Evolutionary conservation across 2,888 invertebrate species (phyloP).

Genomic region (Ischnura elegans): DNA sequence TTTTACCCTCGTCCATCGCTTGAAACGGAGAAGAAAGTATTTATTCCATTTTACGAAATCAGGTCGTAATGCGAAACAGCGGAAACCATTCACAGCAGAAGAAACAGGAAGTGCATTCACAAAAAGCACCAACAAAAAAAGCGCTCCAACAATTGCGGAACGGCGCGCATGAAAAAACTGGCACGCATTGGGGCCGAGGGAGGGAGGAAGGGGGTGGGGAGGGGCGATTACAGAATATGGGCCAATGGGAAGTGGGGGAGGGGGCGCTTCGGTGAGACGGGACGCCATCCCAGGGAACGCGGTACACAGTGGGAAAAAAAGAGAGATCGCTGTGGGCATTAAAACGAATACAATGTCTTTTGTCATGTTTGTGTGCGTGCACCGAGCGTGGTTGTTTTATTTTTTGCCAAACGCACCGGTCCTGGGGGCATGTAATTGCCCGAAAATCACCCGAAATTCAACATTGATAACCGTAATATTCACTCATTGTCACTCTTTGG

Average conservation of each 20-base stretch:
- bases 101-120: slow-evolving; percentile 49
- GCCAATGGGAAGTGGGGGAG: neutral
- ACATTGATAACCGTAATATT: neutral
- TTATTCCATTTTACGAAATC: slow-evolving; percentile 41
- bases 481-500: neutral
- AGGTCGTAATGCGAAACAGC: slow-evolving; percentile 44
- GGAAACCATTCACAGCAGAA: slow-evolving; percentile 49
- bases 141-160: too few species aligned
- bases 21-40: slow-evolving; percentile 23
- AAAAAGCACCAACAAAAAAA: neutral
- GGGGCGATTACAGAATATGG: neutral
- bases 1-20: slow-evolving; percentile 24
- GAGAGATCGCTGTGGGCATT: slow-evolving; percentile 13
- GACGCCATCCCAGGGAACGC: slow-evolving; percentile 8
- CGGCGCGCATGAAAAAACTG: slow-evolving; percentile 41
- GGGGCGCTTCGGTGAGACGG: neutral
- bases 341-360: slow-evolving; percentile 23
- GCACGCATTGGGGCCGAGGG: slow-evolving; percentile 33
- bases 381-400: neutral
- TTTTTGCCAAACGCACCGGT: slow-evolving; percentile 21
- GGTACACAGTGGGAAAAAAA: neutral
- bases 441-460: neutral
- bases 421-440: neutral
- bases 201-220: neutral
- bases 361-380: neutral